These are phyloP conservation scores for Mnemiopsis leidyi DNA, from an alignment of 37 sponge, comb jelly and placozoan species.

Conservation along the genomic window DNA sequence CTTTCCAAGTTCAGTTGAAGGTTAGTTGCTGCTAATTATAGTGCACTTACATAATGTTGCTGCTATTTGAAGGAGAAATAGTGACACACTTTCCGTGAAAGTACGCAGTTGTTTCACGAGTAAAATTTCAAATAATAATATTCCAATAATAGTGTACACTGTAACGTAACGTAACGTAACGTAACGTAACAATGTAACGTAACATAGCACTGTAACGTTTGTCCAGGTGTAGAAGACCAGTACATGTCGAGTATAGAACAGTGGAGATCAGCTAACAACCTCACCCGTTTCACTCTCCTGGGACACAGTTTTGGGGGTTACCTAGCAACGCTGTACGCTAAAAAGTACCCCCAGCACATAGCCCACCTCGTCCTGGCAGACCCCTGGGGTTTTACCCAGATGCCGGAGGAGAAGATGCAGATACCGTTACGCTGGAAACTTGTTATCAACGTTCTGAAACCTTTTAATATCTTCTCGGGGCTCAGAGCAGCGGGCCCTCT, in stretches of 20 bases:
- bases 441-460: constrained; percentile 44
- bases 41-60: too few relatives aligned
- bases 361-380: constrained; percentile 87
- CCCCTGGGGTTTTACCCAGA: constrained; percentile 81
- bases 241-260: constrained; percentile 70
- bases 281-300: constrained; percentile 68
- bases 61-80: too few relatives aligned
- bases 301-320: constrained; percentile 96
- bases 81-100: too few relatives aligned
- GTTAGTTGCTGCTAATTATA: neutral
- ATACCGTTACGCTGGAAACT: constrained; percentile 62
- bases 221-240: constrained; percentile 68
- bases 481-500: constrained; percentile 78
- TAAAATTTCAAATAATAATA: too few relatives aligned
- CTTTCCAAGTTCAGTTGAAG: constrained; percentile 66
- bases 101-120: too few relatives aligned
- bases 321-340: constrained; percentile 78
- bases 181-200: too few relatives aligned
- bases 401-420: constrained; percentile 2
- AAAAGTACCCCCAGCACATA: constrained; percentile 76
- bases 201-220: too few relatives aligned
- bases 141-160: too few relatives aligned
- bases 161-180: too few relatives aligned
- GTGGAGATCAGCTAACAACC: constrained; percentile 76
- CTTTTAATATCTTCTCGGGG: constrained; percentile 73